Percentiles rank a stretch among this genome's conserved stretches.
These are phyloP conservation scores for Dryobates pubescens DNA, from an alignment of 2,797 vertebrate genomes.

Conservation along the genomic window DNA sequence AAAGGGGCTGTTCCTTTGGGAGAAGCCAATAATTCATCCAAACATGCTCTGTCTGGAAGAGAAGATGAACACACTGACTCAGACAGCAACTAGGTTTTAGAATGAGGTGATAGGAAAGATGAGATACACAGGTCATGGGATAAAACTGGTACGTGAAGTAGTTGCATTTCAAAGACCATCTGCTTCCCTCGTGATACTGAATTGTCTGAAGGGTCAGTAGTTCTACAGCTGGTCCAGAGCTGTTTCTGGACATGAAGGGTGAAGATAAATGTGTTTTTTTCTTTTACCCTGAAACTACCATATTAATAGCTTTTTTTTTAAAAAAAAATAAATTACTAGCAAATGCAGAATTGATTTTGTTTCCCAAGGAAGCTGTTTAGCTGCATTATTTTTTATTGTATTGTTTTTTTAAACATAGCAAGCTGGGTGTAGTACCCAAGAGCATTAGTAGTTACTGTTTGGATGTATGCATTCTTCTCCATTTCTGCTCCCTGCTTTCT, in stretches of 20 bases:
- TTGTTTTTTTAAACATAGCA: background rate
- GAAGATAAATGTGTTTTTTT: background rate
- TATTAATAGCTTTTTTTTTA: background rate
- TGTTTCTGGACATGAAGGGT: background rate
- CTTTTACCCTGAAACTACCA: background rate
- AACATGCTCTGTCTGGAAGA: background rate
- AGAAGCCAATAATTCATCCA: slow-evolving; percentile 30
- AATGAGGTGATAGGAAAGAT: background rate
- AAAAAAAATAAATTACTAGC: background rate
- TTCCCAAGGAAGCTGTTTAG: slow-evolving; percentile 28
- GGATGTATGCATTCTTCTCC: background rate
- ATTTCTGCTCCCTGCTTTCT: background rate
- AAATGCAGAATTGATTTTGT: slow-evolving; percentile 24
- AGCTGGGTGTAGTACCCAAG: background rate
- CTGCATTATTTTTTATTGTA: background rate
- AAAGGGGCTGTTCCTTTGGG: slow-evolving; percentile 90
- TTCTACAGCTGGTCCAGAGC: background rate
- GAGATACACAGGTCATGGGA: background rate
- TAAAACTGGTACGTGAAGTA: background rate
- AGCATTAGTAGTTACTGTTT: background rate
- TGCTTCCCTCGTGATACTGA: background rate
- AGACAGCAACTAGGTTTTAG: slow-evolving; percentile 71
- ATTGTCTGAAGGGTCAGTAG: background rate
- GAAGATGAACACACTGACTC: slow-evolving; percentile 57
- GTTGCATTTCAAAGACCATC: background rate